Conservation (phyloP, 2,113 vertebrate species). For the Jaculus jaculus region DNA sequence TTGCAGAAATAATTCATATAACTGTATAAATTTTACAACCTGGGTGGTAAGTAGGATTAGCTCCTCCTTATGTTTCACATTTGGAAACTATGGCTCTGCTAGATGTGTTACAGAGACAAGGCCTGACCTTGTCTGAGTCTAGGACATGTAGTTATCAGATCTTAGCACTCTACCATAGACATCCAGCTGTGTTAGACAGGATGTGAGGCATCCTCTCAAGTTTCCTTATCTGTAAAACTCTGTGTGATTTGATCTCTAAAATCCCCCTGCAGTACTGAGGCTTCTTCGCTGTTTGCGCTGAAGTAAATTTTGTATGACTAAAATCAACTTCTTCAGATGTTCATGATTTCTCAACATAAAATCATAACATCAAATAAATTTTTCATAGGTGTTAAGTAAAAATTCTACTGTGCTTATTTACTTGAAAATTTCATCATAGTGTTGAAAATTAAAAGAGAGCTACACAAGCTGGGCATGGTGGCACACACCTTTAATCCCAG, state of each 20-base stretch:
- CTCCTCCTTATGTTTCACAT: not conserved
- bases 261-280: not conserved
- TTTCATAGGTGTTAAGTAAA: not conserved
- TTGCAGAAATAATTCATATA: not conserved
- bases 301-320: not conserved
- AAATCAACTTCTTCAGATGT: not conserved
- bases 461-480: no score
- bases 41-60: not conserved
- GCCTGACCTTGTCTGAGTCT: not conserved
- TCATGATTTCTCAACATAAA: not conserved
- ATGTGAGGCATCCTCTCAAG: not conserved
- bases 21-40: not conserved
- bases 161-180: not conserved
- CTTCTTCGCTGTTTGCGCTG: not conserved
- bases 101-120: not conserved
- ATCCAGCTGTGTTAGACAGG: not conserved
- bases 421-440: not conserved
- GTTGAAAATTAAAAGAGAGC: not conserved
- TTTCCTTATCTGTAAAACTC: not conserved
- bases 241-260: slow-evolving; percentile 17
- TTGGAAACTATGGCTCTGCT: not conserved
- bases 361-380: not conserved
- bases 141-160: not conserved
- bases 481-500: no score
- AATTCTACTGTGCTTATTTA: not conserved